Evolutionary conservation across 2,888 invertebrate species (phyloP).

Genomic region (Branchinecta sandiegonensis): DNA sequence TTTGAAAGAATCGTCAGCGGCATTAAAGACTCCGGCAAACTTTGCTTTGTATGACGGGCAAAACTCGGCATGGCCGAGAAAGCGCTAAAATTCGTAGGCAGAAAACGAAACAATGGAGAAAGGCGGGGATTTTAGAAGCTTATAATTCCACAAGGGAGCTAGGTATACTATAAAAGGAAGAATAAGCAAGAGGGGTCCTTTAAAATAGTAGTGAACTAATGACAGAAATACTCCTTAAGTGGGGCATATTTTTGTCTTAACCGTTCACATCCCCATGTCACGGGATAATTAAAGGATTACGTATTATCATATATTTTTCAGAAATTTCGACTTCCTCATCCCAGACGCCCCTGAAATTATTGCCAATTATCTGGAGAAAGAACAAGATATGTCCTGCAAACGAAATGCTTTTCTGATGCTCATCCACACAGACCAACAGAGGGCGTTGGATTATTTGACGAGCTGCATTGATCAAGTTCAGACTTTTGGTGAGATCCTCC

Average conservation of each 20-base stretch:
- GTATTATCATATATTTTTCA: neutral
- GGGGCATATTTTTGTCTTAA: constrained; percentile 4
- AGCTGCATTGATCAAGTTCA: constrained; percentile 81
- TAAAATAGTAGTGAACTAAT: no score
- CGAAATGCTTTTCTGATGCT: constrained; percentile 98
- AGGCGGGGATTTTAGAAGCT: no score
- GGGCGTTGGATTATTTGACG: constrained; percentile 79
- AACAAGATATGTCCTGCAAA: constrained; percentile 98
- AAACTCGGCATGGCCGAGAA: no score
- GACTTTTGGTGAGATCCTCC: constrained; percentile 90
- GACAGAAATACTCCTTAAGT: no score
- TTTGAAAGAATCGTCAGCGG: no score
- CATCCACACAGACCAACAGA: constrained; percentile 87
- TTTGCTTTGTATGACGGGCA: no score
- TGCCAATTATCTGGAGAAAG: constrained; percentile 80
- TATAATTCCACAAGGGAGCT: no score
- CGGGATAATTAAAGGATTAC: neutral
- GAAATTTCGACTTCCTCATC: constrained; percentile 94
- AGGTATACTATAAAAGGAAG: no score
- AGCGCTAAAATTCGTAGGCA: no score
- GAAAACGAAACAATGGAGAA: no score
- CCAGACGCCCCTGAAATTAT: constrained; percentile 97
- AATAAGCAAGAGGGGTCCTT: no score
- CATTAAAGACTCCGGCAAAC: no score
- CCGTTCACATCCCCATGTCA: constrained; percentile 13